These are phyloP conservation scores for Oryzias javanicus DNA, from an alignment of 2,113 vertebrate genomes.

Conservation along the genomic window DNA sequence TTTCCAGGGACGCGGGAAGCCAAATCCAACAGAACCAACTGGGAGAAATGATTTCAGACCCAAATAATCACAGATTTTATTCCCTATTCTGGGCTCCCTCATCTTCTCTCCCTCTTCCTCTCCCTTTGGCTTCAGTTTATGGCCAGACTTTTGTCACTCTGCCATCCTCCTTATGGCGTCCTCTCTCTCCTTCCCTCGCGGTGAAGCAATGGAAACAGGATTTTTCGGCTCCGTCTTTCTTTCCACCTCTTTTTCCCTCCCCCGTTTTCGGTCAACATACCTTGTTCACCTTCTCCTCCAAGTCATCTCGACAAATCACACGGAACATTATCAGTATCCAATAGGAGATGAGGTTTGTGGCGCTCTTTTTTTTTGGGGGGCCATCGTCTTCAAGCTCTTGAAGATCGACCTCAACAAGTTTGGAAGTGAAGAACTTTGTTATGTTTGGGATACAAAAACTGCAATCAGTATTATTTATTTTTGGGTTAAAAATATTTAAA, in stretches of 20 bases:
- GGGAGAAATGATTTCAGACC: slow-evolving; percentile 62
- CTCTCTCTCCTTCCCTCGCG: slow-evolving; percentile 44
- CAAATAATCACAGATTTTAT: slow-evolving; percentile 66
- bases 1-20: slow-evolving; percentile 45
- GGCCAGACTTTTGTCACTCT: slow-evolving; percentile 70
- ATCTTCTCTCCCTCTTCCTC: slow-evolving; percentile 26
- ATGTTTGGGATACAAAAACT: too few species aligned
- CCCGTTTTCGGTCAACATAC: slow-evolving; percentile 10
- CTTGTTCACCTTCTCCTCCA: slow-evolving; percentile 14
- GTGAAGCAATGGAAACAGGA: slow-evolving; percentile 72
- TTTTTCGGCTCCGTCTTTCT: slow-evolving; percentile 48
- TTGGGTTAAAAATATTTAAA: too few species aligned
- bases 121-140: slow-evolving; percentile 56
- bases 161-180: slow-evolving; percentile 66
- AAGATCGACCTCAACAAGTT: too few species aligned
- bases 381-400: too few species aligned
- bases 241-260: slow-evolving; percentile 36
- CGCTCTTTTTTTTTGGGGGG: too few species aligned
- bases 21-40: slow-evolving; percentile 54
- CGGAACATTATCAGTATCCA: too few species aligned
- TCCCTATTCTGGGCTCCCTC: slow-evolving; percentile 47
- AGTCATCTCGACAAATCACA: slow-evolving; percentile 10
- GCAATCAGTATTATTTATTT: too few species aligned
- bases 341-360: too few species aligned
- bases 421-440: too few species aligned